These are phyloP conservation scores for Pocillopora damicornis DNA, from an alignment of 64 coral and sea anemone genomes.

Conservation along the genomic window DNA sequence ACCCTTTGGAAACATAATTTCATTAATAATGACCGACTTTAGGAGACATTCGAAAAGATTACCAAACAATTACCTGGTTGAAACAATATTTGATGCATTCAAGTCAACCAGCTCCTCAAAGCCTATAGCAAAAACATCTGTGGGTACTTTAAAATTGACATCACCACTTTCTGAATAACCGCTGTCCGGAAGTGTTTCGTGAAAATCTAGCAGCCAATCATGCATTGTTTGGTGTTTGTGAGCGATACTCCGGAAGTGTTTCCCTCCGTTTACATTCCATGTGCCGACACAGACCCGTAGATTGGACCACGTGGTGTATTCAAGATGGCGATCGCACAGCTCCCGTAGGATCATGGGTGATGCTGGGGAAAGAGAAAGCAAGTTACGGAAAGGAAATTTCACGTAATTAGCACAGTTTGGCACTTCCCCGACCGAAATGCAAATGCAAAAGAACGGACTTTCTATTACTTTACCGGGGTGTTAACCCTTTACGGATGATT, in stretches of 20 bases:
- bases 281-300: conserved; percentile 90
- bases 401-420: background rate
- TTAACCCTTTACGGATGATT: too few relatives aligned
- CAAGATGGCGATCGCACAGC: conserved; percentile 91
- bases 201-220: conserved; percentile 95
- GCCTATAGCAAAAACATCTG: conserved; percentile 96
- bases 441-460: too few relatives aligned
- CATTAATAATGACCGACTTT: background rate
- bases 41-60: too few relatives aligned
- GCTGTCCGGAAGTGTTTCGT: conserved; percentile 70
- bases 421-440: background rate
- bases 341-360: conserved; percentile 93
- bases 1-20: too few relatives aligned
- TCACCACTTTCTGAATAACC: conserved; percentile 61
- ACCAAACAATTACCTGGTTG: conserved; percentile 69
- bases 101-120: conserved; percentile 97
- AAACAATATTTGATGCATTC: conserved; percentile 95
- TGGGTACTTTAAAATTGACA: conserved; percentile 63
- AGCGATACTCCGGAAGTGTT: conserved; percentile 93
- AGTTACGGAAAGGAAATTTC: background rate
- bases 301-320: conserved; percentile 92
- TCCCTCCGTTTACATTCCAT: conserved; percentile 96
- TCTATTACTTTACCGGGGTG: too few relatives aligned
- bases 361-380: conserved; percentile 48
- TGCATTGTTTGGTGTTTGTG: conserved; percentile 98